These are phyloP conservation scores for Planiliza haematocheilus DNA, from an alignment of 2,113 vertebrate genomes.

Conservation along the genomic window DNA sequence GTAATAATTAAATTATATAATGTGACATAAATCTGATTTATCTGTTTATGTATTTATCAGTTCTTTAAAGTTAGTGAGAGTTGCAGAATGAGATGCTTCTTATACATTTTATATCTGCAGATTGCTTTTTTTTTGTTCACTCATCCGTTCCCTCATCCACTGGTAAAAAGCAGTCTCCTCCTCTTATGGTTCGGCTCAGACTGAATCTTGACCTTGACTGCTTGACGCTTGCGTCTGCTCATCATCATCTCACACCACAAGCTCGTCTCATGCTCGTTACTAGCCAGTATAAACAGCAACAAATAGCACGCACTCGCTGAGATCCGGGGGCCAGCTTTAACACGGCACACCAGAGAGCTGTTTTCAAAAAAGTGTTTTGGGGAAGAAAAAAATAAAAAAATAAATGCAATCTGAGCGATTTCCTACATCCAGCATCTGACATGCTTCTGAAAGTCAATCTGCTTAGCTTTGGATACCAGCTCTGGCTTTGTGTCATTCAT, in stretches of 20 bases:
- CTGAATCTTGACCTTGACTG: neutral
- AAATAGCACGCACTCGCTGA: conserved; percentile 62
- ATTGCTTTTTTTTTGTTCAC: neutral
- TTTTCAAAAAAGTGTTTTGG: conserved; percentile 50
- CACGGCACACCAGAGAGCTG: conserved; percentile 45
- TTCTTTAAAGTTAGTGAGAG: no score
- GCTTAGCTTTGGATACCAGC: conserved; percentile 33
- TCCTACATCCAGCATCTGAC: conserved; percentile 40
- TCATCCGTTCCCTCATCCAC: neutral
- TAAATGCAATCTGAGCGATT: conserved; percentile 49
- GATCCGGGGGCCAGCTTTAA: conserved; percentile 52
- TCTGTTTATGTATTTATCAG: no score
- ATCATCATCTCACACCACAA: conserved; percentile 46
- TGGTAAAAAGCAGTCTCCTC: neutral
- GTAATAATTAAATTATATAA: no score
- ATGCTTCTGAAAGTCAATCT: conserved; percentile 45
- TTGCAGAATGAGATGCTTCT: neutral
- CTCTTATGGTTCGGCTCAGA: conserved; percentile 14
- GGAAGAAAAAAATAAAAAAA: conserved; percentile 38
- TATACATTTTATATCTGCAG: neutral
- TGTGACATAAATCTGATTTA: no score
- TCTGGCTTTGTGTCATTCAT: conserved; percentile 41
- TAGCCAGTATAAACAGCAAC: conserved; percentile 67
- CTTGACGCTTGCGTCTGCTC: conserved; percentile 29
- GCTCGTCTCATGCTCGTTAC: conserved; percentile 41